Evolutionary conservation across 2,797 vertebrate species (phyloP).

Genomic region (Neosalanx taihuensis): DNA sequence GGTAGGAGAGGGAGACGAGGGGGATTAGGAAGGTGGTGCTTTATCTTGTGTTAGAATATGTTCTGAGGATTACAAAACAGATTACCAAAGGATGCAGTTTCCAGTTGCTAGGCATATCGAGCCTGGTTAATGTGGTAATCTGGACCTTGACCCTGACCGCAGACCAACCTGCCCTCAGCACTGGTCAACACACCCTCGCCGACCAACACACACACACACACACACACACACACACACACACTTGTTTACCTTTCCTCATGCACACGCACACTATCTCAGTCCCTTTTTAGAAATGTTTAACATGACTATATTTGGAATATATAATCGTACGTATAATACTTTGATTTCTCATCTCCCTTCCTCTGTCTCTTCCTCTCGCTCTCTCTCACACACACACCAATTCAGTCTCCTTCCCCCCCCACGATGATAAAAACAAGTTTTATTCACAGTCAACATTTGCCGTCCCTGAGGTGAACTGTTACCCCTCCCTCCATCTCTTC

Average conservation of each 20-base stretch:
- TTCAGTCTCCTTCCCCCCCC: no score
- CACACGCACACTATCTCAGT: neutral
- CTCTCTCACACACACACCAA: no score
- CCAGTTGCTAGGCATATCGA: neutral
- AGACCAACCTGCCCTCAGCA: slow-evolving; percentile 22
- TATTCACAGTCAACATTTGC: slow-evolving; percentile 28
- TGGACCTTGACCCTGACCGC: slow-evolving; percentile 17
- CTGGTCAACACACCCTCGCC: slow-evolving; percentile 37
- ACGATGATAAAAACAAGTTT: neutral
- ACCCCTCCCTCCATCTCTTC: no score
- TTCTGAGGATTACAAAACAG: neutral
- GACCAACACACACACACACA: neutral
- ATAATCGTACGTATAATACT: no score
- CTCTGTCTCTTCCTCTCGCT: no score
- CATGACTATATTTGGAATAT: no score
- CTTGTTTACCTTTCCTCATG: neutral
- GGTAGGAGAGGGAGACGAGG: neutral
- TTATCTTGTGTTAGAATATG: neutral
- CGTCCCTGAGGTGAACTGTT: slow-evolving; percentile 12
- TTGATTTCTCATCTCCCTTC: no score
- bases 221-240: neutral
- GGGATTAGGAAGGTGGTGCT: neutral
- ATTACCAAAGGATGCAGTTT: no score
- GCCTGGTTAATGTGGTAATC: slow-evolving; percentile 24
- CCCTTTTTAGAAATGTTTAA: no score